phyloP scores from a whole-genome alignment of 2,797 vertebrate species.

The Knipowitschia caucasica region DNA sequence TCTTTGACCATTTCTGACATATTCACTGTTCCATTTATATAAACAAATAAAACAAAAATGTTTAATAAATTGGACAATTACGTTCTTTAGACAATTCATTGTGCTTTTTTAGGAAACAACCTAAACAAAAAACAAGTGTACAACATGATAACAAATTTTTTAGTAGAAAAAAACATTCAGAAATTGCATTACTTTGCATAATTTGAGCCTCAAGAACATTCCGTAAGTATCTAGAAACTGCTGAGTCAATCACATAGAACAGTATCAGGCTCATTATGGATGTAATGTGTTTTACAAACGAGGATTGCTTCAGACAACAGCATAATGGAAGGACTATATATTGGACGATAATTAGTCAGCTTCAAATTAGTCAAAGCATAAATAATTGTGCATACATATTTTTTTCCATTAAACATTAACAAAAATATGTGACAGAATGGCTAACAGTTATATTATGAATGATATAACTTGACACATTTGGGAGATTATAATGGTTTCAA shows the following conservation, averaged over 20 bases:
- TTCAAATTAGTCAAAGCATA: constrained; percentile 18
- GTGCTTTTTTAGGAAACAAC: constrained; percentile 37
- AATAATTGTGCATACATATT: background rate
- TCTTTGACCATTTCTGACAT: too few species aligned
- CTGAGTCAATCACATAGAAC: background rate
- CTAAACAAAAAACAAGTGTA: constrained; percentile 26
- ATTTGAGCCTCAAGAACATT: background rate
- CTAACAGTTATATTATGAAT: background rate
- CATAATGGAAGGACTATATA: background rate
- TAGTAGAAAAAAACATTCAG: constrained; percentile 1
- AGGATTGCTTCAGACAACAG: background rate
- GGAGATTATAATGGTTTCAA: background rate
- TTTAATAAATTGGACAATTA: constrained; percentile 52
- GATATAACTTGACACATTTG: background rate
- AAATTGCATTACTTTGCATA: constrained; percentile 38
- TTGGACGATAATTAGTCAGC: background rate
- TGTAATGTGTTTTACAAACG: background rate
- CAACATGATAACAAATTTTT: constrained; percentile 15
- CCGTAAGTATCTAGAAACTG: background rate
- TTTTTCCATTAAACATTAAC: background rate
- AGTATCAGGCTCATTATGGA: background rate
- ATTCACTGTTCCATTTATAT: constrained; percentile 49
- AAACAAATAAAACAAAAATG: too few species aligned
- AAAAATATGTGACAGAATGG: background rate
- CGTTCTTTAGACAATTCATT: constrained; percentile 42